Percentiles rank a stretch among this genome's conserved stretches.
Evolutionary conservation across 1,140 invertebrate genomes (phyloP).

Genomic region (Archivesica marissinica): DNA sequence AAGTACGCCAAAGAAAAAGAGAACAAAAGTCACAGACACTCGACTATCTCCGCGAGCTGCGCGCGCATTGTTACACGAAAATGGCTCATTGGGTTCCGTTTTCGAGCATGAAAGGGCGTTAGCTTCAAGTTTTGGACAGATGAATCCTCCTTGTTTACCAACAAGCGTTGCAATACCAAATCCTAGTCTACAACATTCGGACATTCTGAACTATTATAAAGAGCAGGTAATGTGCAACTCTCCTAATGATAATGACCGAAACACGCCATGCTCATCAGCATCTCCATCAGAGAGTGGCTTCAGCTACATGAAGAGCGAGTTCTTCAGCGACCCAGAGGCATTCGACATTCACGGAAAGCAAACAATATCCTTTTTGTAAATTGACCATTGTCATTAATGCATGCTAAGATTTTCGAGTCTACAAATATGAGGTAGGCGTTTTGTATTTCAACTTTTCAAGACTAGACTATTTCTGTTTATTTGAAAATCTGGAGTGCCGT

Average conservation of each 20-base stretch:
- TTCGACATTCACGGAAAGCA: slow-evolving; percentile 76
- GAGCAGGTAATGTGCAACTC: slow-evolving; percentile 84
- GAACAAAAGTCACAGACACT: slow-evolving; percentile 98
- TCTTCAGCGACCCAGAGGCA: slow-evolving; percentile 66
- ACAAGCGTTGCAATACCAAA: slow-evolving; percentile 98
- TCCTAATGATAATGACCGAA: slow-evolving; percentile 68
- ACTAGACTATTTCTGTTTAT: too few species aligned
- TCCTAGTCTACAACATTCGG: slow-evolving; percentile 96
- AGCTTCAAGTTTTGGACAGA: slow-evolving; percentile 61
- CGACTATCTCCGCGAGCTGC: slow-evolving; percentile 91
- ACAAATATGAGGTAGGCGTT: too few species aligned
- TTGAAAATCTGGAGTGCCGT: too few species aligned
- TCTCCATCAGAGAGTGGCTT: slow-evolving; percentile 73
- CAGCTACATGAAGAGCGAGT: slow-evolving; percentile 74
- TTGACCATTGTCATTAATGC: not conserved
- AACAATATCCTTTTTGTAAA: slow-evolving; percentile 84
- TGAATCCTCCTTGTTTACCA: slow-evolving; percentile 90
- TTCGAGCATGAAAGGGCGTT: slow-evolving; percentile 57
- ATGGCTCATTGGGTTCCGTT: slow-evolving; percentile 67
- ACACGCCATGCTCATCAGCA: slow-evolving; percentile 72
- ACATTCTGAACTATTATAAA: slow-evolving; percentile 90
- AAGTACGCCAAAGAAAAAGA: slow-evolving; percentile 93
- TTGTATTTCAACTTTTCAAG: too few species aligned
- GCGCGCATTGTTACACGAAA: slow-evolving; percentile 81
- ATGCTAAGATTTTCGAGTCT: not conserved